A percentile compares a stretch with the other conserved stretches of the same genome.
Conservation (phyloP, 2,888 invertebrate genomes). For the Aspidiotus rigidus region DNA sequence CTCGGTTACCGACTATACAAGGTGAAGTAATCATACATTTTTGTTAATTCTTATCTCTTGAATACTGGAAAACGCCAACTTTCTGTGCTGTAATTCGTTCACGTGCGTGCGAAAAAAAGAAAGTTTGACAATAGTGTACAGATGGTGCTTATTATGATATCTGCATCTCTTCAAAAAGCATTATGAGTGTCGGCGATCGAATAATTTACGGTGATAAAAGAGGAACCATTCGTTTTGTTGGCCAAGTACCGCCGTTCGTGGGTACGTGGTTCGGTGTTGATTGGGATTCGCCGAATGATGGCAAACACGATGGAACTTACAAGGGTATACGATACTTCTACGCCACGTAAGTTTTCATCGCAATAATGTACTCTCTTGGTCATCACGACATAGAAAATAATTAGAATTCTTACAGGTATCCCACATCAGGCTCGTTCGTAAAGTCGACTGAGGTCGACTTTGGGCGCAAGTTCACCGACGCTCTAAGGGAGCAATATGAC, state of each 20-base stretch:
- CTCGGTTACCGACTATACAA: no score
- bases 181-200: constrained; percentile 26
- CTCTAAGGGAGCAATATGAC: constrained; percentile 63
- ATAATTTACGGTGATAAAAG: constrained; percentile 33
- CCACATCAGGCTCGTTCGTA: constrained; percentile 82
- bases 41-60: no score
- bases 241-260: constrained; percentile 57
- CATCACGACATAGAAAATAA: background rate
- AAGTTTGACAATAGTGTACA: no score
- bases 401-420: constrained; percentile 46
- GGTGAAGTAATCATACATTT: no score
- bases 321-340: constrained; percentile 74
- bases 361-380: background rate
- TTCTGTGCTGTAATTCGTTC: no score
- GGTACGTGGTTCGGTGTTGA: constrained; percentile 90
- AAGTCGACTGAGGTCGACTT: constrained; percentile 68
- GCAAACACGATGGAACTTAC: constrained; percentile 85
- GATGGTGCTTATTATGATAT: no score
- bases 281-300: constrained; percentile 82
- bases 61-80: no score
- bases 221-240: constrained; percentile 67
- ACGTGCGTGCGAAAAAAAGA: no score
- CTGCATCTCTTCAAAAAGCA: no score
- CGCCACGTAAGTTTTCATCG: constrained; percentile 47
- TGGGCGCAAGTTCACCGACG: constrained; percentile 62